These are phyloP conservation scores for Rhodinocichla rosea DNA, from an alignment of 2,113 vertebrate genomes.

Conservation along the genomic window DNA sequence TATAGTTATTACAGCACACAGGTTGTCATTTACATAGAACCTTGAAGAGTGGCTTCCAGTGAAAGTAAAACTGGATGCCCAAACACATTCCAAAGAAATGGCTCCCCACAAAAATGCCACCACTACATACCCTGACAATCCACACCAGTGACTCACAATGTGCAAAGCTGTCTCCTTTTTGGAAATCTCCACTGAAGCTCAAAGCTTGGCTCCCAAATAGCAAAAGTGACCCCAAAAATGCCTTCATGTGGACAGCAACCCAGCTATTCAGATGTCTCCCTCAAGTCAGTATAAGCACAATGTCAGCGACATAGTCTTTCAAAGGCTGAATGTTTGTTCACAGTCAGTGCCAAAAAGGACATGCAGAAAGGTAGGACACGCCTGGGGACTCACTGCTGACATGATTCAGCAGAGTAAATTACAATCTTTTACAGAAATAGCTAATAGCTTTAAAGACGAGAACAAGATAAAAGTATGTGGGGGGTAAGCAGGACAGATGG, in stretches of 20 bases:
- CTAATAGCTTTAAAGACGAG: neutral
- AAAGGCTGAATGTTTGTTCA: neutral
- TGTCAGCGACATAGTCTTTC: neutral
- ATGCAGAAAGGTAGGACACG: neutral
- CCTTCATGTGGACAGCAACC: neutral
- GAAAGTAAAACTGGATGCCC: neutral
- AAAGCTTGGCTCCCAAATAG: neutral
- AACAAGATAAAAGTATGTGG: neutral
- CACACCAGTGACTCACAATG: neutral
- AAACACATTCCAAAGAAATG: neutral
- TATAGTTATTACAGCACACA: neutral
- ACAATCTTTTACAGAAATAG: neutral
- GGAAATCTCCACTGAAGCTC: neutral
- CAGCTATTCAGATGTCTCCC: neutral
- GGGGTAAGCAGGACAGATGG: conserved; percentile 35
- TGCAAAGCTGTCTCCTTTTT: neutral
- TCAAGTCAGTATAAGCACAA: neutral
- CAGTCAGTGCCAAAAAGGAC: neutral
- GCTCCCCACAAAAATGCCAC: neutral
- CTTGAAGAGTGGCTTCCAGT: neutral
- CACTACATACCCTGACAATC: too few species aligned
- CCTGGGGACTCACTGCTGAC: neutral
- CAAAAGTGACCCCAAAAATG: neutral
- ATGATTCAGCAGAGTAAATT: neutral
- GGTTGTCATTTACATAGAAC: too few species aligned